Conservation (phyloP, 2,888 invertebrate species). For the Pollenia labialis region DNA sequence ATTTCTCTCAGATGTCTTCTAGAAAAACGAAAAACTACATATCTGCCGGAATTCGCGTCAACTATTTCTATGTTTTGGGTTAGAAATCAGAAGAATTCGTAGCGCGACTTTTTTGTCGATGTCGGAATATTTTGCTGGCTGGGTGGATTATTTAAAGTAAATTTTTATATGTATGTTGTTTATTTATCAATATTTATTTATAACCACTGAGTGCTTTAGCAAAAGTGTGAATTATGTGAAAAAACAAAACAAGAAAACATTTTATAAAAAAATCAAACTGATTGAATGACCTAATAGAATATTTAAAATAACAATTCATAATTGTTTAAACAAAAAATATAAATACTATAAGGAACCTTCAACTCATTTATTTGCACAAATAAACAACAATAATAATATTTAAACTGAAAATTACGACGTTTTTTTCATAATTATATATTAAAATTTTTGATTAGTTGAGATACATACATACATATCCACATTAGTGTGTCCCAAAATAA, state of each 20-base stretch:
- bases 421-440: neutral
- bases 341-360: conserved; percentile 13
- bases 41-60: too few relatives aligned
- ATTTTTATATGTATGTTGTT: conserved; percentile 1
- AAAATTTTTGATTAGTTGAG: neutral
- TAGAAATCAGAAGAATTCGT: too few relatives aligned
- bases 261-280: neutral
- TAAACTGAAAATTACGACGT: conserved; percentile 49
- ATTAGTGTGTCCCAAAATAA: too few relatives aligned
- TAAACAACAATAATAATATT: conserved; percentile 24
- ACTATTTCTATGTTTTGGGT: too few relatives aligned
- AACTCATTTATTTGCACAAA: conserved; percentile 27
- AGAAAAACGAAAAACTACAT: too few relatives aligned
- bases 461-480: neutral
- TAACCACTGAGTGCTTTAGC: conserved; percentile 29
- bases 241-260: conserved; percentile 25
- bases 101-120: too few relatives aligned
- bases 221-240: conserved; percentile 51
- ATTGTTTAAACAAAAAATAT: neutral
- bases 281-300: conserved; percentile 58
- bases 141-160: neutral
- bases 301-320: conserved; percentile 55
- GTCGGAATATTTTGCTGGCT: too few relatives aligned
- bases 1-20: too few relatives aligned
- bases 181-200: conserved; percentile 54